Percentiles rank a stretch among this genome's conserved stretches.
Conservation (phyloP, 2,888 invertebrate species). For the Escarpia spicata region DNA sequence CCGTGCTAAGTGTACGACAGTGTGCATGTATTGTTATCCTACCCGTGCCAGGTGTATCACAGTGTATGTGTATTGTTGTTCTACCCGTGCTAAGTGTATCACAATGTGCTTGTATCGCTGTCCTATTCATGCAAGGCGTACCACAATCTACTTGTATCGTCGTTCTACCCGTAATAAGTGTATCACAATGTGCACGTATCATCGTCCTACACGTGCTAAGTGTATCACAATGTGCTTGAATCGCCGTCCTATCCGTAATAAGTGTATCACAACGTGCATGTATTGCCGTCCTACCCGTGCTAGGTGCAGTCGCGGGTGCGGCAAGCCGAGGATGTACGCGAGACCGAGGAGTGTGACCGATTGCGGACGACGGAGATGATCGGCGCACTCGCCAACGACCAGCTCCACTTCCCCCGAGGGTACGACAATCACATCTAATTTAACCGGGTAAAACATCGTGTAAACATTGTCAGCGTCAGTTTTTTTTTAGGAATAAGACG, state of each 20-base stretch:
- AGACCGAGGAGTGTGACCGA: background rate
- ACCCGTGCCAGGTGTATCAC: too few species aligned
- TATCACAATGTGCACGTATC: background rate
- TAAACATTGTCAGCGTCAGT: too few species aligned
- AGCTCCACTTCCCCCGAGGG: background rate
- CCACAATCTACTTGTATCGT: background rate
- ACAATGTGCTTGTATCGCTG: background rate
- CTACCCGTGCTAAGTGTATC: background rate
- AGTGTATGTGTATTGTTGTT: background rate
- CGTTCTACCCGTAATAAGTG: background rate
- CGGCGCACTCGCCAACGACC: background rate
- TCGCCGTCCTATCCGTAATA: background rate
- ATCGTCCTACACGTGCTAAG: background rate
- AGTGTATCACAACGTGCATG: too few species aligned
- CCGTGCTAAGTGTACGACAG: too few species aligned
- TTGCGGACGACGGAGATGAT: background rate
- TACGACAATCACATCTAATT: background rate
- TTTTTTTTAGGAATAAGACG: too few species aligned
- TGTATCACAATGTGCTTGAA: background rate
- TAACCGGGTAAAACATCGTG: too few species aligned
- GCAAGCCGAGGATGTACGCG: background rate
- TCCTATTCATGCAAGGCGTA: background rate
- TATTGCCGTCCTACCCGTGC: too few species aligned
- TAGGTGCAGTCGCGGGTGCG: background rate
- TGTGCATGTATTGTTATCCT: too few species aligned